A percentile compares a stretch with the other conserved stretches of the same genome.
Evolutionary conservation across 2,888 invertebrate genomes (phyloP).

Genomic region (Drosophila koepferae): DNA sequence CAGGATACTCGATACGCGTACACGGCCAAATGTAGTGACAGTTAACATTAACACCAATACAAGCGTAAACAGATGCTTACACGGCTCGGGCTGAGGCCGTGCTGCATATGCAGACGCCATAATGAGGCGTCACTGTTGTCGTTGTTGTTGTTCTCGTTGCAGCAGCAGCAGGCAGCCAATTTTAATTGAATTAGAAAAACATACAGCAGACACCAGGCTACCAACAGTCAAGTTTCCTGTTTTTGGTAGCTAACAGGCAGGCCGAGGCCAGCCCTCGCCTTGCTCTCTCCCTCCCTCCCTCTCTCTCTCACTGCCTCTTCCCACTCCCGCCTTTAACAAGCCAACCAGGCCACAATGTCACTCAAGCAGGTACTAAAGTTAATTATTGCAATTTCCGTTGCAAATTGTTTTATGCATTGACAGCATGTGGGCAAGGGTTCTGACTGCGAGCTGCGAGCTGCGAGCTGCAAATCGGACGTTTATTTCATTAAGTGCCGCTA

Average conservation of each 20-base stretch:
- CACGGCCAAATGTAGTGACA: constrained; percentile 67
- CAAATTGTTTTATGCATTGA: constrained; percentile 81
- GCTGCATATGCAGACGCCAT: constrained; percentile 54
- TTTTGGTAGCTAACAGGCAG: constrained; percentile 31
- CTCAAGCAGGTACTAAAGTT: constrained; percentile 83
- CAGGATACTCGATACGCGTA: constrained; percentile 13
- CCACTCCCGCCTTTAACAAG: neutral
- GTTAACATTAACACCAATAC: constrained; percentile 79
- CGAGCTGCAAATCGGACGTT: constrained; percentile 28
- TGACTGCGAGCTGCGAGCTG: neutral
- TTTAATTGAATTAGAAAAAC: constrained; percentile 81
- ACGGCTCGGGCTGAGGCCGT: constrained; percentile 20
- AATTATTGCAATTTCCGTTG: constrained; percentile 82
- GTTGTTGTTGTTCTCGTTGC: constrained; percentile 19
- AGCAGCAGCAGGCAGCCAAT: constrained; percentile 57
- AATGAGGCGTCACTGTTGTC: constrained; percentile 55
- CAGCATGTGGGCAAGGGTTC: constrained; percentile 57
- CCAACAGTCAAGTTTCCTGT: constrained; percentile 35
- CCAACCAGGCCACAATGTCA: constrained; percentile 63
- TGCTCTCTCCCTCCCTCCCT: too few relatives aligned
- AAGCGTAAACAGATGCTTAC: constrained; percentile 69
- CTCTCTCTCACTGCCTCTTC: too few relatives aligned
- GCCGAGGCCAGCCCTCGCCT: neutral
- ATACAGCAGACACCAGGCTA: constrained; percentile 36
- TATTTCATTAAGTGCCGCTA: constrained; percentile 76